A percentile compares a stretch with the other conserved stretches of the same genome.
phyloP scores from a whole-genome alignment of 2,113 vertebrate genomes.

The Psilopsiagon aymara region DNA sequence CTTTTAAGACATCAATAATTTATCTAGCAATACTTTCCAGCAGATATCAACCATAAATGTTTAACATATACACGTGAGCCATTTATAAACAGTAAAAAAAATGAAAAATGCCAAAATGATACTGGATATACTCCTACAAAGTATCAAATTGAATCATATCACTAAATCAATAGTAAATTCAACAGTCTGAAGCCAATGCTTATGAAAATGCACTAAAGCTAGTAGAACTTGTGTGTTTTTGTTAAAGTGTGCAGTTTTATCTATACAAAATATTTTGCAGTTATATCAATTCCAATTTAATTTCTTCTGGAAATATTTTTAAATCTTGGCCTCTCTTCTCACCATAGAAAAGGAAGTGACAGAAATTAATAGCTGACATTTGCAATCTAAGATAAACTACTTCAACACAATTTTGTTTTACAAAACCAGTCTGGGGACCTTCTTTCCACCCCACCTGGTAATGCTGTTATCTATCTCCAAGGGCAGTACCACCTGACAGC shows the following conservation, averaged over 20 bases:
- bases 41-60: slow-evolving; percentile 41
- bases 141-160: not conserved
- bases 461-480: not conserved
- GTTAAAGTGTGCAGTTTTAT: not conserved
- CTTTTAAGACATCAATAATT: slow-evolving; percentile 12
- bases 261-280: not conserved
- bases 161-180: not conserved
- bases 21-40: slow-evolving; percentile 19
- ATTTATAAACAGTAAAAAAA: slow-evolving; percentile 49
- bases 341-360: not conserved
- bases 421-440: not conserved
- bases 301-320: slow-evolving; percentile 15
- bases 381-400: not conserved
- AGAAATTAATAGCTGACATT: not conserved
- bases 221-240: not conserved
- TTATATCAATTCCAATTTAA: not conserved
- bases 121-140: not conserved
- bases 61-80: not conserved
- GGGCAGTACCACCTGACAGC: not conserved
- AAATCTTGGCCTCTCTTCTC: not conserved
- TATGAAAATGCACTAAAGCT: not conserved
- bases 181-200: not conserved
- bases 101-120: not conserved
- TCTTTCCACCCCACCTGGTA: not conserved
- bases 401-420: not conserved